Evolutionary conservation across 1,140 invertebrate species (phyloP), one percentile per base, ranked within the genome.

Genomic region (Panulirus ornatus): DNA sequence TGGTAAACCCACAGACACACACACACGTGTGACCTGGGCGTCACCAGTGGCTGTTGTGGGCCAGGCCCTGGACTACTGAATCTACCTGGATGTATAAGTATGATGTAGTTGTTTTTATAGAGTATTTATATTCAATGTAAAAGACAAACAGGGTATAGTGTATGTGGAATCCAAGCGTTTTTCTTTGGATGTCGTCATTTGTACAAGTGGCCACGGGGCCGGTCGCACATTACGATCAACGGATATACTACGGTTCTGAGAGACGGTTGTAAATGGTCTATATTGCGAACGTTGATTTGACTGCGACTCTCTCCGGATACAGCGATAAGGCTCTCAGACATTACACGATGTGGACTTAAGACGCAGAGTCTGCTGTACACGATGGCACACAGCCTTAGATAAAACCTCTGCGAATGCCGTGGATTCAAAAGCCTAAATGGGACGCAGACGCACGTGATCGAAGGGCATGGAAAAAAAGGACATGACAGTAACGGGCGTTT

Each of bases 81-180:
- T 14, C 14, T 38, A 73, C 14, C 2, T 22, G 40, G 40, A 40
- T 42, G 36, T 40, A 34, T 76, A 38, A 76, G 38, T 27, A 76
- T 40, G 38, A 34, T 76, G 71, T 76, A 76, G 73, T 76, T 38
- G 38, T 76, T 38, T 76, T 76, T 76, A 42, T 76, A 76, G 73
- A 76, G 14, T 76, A 76, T 76, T 76, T 38, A 76, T 76, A 76
- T 42, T 34, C 38, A 16, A 76, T 47, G 44, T 11, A 19, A 42
- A 42, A 0, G 42, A 76, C 14, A 71, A 76, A 76, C 73, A 76
- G 73, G 73, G 73, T 76, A 76, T 40, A 1, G 3, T 76, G 38
- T 76, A 44, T 40, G 44, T 38, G 38, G 73, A 38, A 38, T 38
- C 70, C 70, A 38, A 19, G 36, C 70, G 42, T 38, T 34, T 27